Evolutionary conservation across 2,113 vertebrate genomes (phyloP).

Genomic region (Rhombomys opimus): DNA sequence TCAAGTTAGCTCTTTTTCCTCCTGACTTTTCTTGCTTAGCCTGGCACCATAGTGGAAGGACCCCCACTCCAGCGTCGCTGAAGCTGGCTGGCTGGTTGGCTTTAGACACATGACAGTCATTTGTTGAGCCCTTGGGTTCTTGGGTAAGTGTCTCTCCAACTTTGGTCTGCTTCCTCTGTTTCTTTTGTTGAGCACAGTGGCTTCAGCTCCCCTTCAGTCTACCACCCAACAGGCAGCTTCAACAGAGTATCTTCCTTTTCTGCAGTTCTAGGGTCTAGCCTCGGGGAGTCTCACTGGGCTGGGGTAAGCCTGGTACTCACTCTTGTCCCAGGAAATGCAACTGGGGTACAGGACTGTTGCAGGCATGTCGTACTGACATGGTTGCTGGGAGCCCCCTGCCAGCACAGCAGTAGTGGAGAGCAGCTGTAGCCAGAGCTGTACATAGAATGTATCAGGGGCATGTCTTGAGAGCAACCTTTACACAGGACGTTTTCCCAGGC

Average conservation of each 20-base stretch:
- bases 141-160: not conserved
- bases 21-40: not conserved
- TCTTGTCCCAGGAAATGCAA: not conserved
- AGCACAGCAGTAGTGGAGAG: not conserved
- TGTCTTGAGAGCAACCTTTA: not conserved
- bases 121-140: not conserved
- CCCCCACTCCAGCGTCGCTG: not conserved
- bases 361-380: accelerated
- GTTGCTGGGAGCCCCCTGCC: not conserved
- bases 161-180: not conserved
- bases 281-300: not conserved
- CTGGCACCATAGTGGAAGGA: not conserved
- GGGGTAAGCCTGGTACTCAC: not conserved
- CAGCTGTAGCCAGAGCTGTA: not conserved
- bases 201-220: not conserved
- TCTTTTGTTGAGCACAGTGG: not conserved
- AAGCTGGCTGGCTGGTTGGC: not conserved
- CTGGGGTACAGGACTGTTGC: too few relatives aligned
- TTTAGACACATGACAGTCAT: not conserved
- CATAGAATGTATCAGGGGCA: accelerated
- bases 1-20: not conserved
- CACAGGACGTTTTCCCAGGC: not conserved
- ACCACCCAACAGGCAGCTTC: not conserved
- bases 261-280: not conserved
- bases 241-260: not conserved